Conservation (phyloP, 23 tunicate genomes). For the Oikopleura dioica region DNA sequence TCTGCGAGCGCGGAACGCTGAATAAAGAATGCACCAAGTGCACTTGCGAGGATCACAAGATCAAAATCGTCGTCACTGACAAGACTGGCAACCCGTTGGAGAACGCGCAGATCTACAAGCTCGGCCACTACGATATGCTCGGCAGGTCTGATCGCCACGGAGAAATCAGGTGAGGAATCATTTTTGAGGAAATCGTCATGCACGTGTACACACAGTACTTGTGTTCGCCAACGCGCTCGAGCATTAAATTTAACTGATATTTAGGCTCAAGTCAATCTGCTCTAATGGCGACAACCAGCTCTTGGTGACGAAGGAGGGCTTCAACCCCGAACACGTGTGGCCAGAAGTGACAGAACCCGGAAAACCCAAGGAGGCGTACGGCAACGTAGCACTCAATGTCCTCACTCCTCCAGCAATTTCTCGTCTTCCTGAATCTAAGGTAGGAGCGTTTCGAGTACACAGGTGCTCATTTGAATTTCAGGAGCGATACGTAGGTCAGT, state of each 20-base stretch:
- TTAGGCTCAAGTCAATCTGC: not conserved
- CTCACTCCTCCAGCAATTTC: not conserved
- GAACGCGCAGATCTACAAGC: not conserved
- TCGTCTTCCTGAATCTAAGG: not conserved
- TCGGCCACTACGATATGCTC: slow-evolving; percentile 1
- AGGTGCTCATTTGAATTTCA: no score
- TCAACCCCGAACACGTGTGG: not conserved
- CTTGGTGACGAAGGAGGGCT: not conserved
- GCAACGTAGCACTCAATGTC: not conserved
- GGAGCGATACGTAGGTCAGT: not conserved
- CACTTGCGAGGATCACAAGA: slow-evolving; percentile 1
- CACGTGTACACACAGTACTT: not conserved
- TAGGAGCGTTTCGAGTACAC: not conserved
- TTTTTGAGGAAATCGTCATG: not conserved
- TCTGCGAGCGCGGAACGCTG: not conserved
- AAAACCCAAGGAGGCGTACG: not conserved
- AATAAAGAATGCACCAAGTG: not conserved
- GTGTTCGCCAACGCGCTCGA: not conserved
- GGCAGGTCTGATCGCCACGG: not conserved
- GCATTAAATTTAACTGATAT: not conserved
- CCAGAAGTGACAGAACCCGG: not conserved
- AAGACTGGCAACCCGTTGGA: not conserved
- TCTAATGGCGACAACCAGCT: not conserved
- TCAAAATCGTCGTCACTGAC: not conserved
- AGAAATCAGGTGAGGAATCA: not conserved